phyloP scores from a whole-genome alignment of 2,797 vertebrate species.

The Discoglossus pictus region DNA sequence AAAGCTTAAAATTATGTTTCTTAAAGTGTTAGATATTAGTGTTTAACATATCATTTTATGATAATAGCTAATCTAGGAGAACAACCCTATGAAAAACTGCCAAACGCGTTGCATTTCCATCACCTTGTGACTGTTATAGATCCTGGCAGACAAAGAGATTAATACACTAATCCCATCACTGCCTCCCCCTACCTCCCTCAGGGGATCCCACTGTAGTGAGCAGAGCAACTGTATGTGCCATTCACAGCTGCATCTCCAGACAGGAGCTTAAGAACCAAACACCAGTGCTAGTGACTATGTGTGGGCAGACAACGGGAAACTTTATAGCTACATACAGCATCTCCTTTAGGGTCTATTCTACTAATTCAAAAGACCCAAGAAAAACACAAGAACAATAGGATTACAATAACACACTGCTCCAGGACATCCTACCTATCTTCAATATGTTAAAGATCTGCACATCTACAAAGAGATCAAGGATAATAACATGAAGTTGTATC shows the following conservation, averaged over 20 bases:
- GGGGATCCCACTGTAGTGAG: slow-evolving; percentile 25
- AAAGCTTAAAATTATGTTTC: too few relatives aligned
- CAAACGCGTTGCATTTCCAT: slow-evolving; percentile 53
- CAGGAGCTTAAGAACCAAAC: slow-evolving; percentile 11
- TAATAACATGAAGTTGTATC: too few relatives aligned
- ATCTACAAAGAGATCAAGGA: too few relatives aligned
- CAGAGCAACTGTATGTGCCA: slow-evolving; percentile 6
- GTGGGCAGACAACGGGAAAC: slow-evolving; percentile 5
- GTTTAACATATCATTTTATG: slow-evolving; percentile 22
- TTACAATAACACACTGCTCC: neutral
- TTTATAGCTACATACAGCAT: neutral
- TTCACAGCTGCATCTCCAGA: slow-evolving; percentile 28
- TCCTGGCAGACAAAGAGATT: slow-evolving; percentile 47
- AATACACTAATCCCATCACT: slow-evolving; percentile 44
- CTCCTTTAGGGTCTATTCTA: neutral
- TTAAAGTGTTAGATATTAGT: too few relatives aligned
- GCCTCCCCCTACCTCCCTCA: slow-evolving; percentile 28
- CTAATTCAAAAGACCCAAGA: neutral
- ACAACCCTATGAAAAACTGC: slow-evolving; percentile 70
- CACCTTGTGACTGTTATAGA: slow-evolving; percentile 41
- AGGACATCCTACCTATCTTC: neutral
- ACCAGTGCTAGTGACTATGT: neutral
- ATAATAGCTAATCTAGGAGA: slow-evolving; percentile 7
- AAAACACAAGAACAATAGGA: neutral
- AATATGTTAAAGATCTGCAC: too few relatives aligned